These are phyloP conservation scores for Pionites leucogaster DNA, from an alignment of 2,113 vertebrate species.

Conservation along the genomic window DNA sequence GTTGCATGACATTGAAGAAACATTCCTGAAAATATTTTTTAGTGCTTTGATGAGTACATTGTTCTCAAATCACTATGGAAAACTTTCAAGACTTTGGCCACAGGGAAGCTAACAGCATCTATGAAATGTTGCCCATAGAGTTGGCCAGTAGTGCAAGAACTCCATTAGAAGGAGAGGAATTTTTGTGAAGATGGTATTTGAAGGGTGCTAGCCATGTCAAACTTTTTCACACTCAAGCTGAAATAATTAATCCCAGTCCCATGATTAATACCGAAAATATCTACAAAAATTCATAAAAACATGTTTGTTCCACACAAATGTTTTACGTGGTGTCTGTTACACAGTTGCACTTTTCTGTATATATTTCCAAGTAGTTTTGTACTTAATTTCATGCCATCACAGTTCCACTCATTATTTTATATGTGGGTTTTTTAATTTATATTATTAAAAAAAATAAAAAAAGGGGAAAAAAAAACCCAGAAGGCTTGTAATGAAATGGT, in stretches of 20 bases:
- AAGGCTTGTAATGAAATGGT: neutral
- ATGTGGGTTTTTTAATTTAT: neutral
- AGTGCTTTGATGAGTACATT: neutral
- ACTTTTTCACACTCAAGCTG: neutral
- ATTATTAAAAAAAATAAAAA: neutral
- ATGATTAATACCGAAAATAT: neutral
- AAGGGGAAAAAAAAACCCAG: neutral
- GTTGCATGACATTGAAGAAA: neutral
- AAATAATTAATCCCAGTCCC: neutral
- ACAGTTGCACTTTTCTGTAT: neutral
- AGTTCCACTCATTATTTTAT: neutral
- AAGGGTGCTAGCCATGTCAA: neutral
- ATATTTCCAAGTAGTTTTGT: neutral
- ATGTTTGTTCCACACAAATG: accelerated
- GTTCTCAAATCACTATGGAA: neutral
- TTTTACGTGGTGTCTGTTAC: neutral
- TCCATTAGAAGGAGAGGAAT: neutral
- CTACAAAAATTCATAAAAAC: neutral
- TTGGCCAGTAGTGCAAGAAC: neutral
- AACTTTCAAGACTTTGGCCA: neutral
- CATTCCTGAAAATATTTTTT: neutral
- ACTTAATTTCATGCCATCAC: neutral
- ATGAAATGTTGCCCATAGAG: neutral
- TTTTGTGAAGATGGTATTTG: neutral
- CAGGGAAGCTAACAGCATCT: neutral